These are phyloP conservation scores for Pyralis farinalis DNA, from an alignment of 2,888 invertebrate species.

Conservation along the genomic window DNA sequence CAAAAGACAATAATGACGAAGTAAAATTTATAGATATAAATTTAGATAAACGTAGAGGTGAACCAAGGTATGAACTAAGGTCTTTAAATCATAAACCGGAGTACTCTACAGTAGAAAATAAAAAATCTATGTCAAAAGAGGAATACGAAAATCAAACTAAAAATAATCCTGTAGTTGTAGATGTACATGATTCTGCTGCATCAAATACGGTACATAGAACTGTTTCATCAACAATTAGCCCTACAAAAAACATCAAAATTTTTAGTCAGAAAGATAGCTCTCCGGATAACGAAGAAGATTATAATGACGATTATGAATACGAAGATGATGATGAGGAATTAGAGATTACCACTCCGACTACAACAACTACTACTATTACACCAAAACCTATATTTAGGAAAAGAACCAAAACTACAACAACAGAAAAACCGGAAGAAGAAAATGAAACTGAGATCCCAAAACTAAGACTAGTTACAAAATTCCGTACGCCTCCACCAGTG, in stretches of 20 bases:
- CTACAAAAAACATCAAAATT: conserved; percentile 9
- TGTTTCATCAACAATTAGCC: conserved; percentile 27
- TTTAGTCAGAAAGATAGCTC: conserved; percentile 18
- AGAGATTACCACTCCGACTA: conserved; percentile 17
- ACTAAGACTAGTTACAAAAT: conserved; percentile 53
- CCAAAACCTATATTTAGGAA: conserved; percentile 38
- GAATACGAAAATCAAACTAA: conserved; percentile 45
- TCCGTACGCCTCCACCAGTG: conserved; percentile 24
- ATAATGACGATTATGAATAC: conserved; percentile 41
- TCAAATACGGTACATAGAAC: conserved; percentile 42
- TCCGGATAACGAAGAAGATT: conserved; percentile 40
- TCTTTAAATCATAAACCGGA: conserved; percentile 52
- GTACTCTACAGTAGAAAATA: conserved; percentile 56
- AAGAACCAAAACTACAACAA: conserved; percentile 31
- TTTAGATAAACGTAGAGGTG: conserved; percentile 55
- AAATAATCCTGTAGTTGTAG: conserved; percentile 20
- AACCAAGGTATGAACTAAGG: conserved; percentile 65
- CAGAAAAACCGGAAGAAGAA: conserved; percentile 32
- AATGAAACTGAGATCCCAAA: conserved; percentile 33
- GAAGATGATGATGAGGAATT: conserved; percentile 31
- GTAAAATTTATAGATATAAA: conserved; percentile 53
- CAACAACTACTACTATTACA: conserved; percentile 43
- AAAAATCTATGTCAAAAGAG: conserved; percentile 47
- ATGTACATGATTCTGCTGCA: conserved; percentile 39
- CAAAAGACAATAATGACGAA: conserved; percentile 27